Percentiles rank a stretch among this genome's conserved stretches.
These are phyloP conservation scores for Cecropterus lyciades DNA, from an alignment of 1,140 invertebrate species.

Conservation along the genomic window DNA sequence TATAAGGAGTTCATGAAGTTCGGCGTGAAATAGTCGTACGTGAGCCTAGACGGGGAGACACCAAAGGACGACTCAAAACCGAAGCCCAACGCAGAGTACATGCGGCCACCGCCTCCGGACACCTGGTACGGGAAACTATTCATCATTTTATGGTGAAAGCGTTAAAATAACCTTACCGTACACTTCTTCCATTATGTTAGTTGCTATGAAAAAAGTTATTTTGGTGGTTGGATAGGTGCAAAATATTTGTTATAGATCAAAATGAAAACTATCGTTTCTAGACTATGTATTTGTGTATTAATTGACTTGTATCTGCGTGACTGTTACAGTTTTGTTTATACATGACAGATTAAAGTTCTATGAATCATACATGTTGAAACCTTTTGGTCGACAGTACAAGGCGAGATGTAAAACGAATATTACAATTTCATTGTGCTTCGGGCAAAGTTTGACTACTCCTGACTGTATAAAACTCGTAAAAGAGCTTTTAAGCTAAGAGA, in stretches of 20 bases:
- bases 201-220: too few relatives aligned
- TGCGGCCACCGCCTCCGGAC: slow-evolving; percentile 28
- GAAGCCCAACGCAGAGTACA: slow-evolving; percentile 44
- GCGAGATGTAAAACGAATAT: slow-evolving; percentile 18
- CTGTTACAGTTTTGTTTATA: too few relatives aligned
- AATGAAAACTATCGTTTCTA: too few relatives aligned
- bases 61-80: slow-evolving; percentile 33
- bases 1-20: slow-evolving; percentile 36
- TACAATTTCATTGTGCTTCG: slow-evolving; percentile 21
- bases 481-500: slow-evolving; percentile 36
- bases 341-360: neutral
- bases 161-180: too few relatives aligned
- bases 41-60: slow-evolving; percentile 23
- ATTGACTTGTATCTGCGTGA: too few relatives aligned
- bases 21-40: slow-evolving; percentile 40
- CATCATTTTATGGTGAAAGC: slow-evolving; percentile 23
- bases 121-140: slow-evolving; percentile 34
- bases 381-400: neutral
- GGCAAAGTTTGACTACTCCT: slow-evolving; percentile 21
- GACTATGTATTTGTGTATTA: too few relatives aligned
- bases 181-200: too few relatives aligned
- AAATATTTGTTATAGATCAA: too few relatives aligned
- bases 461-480: slow-evolving; percentile 35
- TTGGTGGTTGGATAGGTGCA: too few relatives aligned
- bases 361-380: neutral